Percentiles rank a stretch among this genome's conserved stretches.
Conservation (phyloP, 2,888 invertebrate species). For the Sylvicola fuscatus region DNA sequence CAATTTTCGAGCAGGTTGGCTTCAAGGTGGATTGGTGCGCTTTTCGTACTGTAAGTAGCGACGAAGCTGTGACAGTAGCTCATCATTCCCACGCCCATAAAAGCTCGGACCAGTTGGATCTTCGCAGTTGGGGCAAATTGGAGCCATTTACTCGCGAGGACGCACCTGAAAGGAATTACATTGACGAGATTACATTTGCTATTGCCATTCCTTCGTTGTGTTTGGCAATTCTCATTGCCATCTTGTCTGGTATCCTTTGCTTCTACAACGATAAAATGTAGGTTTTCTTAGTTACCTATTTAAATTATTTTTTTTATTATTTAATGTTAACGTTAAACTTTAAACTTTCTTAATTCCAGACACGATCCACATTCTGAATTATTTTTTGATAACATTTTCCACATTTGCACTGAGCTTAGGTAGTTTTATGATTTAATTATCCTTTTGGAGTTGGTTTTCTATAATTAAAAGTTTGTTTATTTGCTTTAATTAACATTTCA, state of each 20-base stretch:
- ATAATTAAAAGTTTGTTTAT: not conserved
- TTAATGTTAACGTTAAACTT: slow-evolving; percentile 3
- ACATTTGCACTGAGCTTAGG: slow-evolving; percentile 9
- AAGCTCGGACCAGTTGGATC: no score
- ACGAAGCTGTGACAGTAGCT: slow-evolving; percentile 10
- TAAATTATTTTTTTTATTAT: slow-evolving; percentile 4
- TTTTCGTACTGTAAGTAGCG: slow-evolving; percentile 54
- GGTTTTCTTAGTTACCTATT: slow-evolving; percentile 24
- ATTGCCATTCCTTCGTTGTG: slow-evolving; percentile 47
- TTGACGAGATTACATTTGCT: slow-evolving; percentile 44
- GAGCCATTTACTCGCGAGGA: slow-evolving; percentile 12
- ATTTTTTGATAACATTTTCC: slow-evolving; percentile 19
- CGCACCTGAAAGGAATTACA: slow-evolving; percentile 47
- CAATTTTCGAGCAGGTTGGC: slow-evolving; percentile 56
- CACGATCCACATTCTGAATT: slow-evolving; percentile 17
- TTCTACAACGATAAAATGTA: slow-evolving; percentile 57
- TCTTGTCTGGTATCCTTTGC: slow-evolving; percentile 51
- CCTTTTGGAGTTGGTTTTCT: slow-evolving; percentile 1
- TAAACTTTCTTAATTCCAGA: slow-evolving; percentile 12
- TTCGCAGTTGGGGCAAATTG: no score
- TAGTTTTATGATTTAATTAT: slow-evolving; percentile 1
- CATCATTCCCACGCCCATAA: no score
- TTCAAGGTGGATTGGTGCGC: slow-evolving; percentile 78
- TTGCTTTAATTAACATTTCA: not conserved
- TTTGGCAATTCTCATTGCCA: slow-evolving; percentile 39